Evolutionary conservation across 2,888 invertebrate species (phyloP).

Genomic region (Aricia artaxerxes): DNA sequence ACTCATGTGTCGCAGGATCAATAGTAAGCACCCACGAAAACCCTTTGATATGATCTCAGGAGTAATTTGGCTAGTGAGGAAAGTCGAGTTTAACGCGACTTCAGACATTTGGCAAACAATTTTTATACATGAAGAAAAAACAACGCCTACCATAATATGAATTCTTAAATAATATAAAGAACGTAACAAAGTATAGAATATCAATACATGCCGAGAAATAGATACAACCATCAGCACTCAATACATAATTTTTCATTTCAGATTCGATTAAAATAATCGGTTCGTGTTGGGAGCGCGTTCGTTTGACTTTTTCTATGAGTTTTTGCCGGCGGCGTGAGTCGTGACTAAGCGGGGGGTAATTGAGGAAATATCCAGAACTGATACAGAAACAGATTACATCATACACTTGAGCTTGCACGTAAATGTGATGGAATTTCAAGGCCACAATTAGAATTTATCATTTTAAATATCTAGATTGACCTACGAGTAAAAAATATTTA

Average conservation of each 20-base stretch:
- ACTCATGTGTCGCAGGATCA: too few species aligned
- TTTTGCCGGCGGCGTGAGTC: constrained; percentile 33
- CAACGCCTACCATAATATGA: too few species aligned
- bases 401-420: not conserved
- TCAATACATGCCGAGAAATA: not conserved
- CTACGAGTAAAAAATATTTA: not conserved
- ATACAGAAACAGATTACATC: constrained; percentile 12
- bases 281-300: constrained; percentile 39
- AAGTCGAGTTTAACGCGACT: too few species aligned
- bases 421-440: constrained; percentile 13
- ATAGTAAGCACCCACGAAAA: too few species aligned
- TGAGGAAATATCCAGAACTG: constrained; percentile 25
- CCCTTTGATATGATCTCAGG: too few species aligned
- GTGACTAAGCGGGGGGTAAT: constrained; percentile 19
- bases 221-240: not conserved
- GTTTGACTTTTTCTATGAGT: constrained; percentile 53
- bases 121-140: too few species aligned
- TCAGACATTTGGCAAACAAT: too few species aligned
- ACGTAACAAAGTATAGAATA: too few species aligned
- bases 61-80: too few species aligned
- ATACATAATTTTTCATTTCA: not conserved
- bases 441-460: not conserved
- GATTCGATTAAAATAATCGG: not conserved
- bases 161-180: too few species aligned
- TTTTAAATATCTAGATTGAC: not conserved